A percentile compares a stretch with the other conserved stretches of the same genome.
Conservation (phyloP, 2,888 invertebrate species). For the Galerucella calmariensis region DNA sequence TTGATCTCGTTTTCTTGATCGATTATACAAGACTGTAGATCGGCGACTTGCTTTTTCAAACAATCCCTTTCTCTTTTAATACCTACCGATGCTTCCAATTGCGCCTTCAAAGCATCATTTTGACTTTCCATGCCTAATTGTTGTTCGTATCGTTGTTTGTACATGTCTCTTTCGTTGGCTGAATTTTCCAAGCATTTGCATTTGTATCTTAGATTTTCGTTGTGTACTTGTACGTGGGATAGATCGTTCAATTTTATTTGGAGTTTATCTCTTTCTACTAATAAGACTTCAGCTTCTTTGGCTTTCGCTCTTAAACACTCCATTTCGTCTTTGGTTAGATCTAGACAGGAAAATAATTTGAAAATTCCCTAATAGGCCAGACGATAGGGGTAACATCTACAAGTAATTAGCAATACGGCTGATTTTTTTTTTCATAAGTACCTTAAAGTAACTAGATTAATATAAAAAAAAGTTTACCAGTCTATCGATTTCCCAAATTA, state of each 20-base stretch:
- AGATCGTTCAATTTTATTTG: slow-evolving; percentile 56
- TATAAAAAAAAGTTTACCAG: too few species aligned
- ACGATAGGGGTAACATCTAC: too few species aligned
- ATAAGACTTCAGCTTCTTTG: slow-evolving; percentile 58
- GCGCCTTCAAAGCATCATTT: slow-evolving; percentile 52
- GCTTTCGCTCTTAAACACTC: slow-evolving; percentile 46
- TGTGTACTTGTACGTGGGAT: slow-evolving; percentile 54
- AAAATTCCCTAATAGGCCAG: too few species aligned
- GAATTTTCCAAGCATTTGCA: slow-evolving; percentile 53
- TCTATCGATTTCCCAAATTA: too few species aligned
- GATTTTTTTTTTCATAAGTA: too few species aligned
- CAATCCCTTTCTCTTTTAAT: slow-evolving; percentile 65
- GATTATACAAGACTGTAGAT: slow-evolving; percentile 68
- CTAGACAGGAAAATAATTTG: slow-evolving; percentile 14
- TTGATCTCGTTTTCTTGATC: slow-evolving; percentile 71
- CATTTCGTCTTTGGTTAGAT: slow-evolving; percentile 47
- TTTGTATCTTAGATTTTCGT: slow-evolving; percentile 54
- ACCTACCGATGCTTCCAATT: slow-evolving; percentile 53
- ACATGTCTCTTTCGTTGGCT: slow-evolving; percentile 59
- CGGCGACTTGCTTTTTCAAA: slow-evolving; percentile 67
- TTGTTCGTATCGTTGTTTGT: slow-evolving; percentile 57
- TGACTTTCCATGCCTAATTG: slow-evolving; percentile 53
- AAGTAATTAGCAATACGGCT: too few species aligned
- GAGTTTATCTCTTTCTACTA: slow-evolving; percentile 58
- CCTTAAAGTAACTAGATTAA: too few species aligned